phyloP scores from a whole-genome alignment of 2,113 vertebrate genomes.

The Urocolius indicus region DNA sequence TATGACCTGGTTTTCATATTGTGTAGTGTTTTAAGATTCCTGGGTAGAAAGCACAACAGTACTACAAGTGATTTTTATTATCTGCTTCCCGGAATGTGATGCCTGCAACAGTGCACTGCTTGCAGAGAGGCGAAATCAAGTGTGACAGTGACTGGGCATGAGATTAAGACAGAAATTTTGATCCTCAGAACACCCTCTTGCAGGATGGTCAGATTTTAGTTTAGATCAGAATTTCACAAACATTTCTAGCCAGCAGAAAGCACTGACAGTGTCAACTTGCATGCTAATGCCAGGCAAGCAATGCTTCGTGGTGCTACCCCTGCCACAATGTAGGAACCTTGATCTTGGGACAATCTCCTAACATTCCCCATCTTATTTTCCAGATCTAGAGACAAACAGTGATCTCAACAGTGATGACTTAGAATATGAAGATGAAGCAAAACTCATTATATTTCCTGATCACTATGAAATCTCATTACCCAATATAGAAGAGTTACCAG shows the following conservation, averaged over 20 bases:
- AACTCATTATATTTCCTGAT: conserved; percentile 98
- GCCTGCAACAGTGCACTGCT: background rate
- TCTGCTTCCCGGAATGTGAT: background rate
- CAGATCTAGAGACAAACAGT: conserved; percentile 93
- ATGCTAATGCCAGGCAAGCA: background rate
- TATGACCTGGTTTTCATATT: background rate
- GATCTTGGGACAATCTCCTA: background rate
- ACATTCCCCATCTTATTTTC: conserved; percentile 60
- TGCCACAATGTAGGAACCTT: background rate
- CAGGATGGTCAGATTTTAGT: background rate
- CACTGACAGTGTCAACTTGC: background rate
- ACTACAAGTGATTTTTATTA: background rate
- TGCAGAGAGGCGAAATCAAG: background rate
- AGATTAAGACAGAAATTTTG: background rate
- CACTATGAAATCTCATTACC: conserved; percentile 98
- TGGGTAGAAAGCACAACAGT: background rate
- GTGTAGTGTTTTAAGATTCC: background rate
- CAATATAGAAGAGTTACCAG: conserved; percentile 98
- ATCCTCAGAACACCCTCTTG: background rate
- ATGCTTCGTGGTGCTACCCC: background rate
- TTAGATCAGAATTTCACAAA: background rate
- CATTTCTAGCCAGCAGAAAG: background rate
- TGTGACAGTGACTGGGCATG: background rate
- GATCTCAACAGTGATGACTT: conserved; percentile 94
- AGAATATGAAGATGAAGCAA: conserved; percentile 97